Conservation (phyloP, 2,888 invertebrate species). For the Drosophila formosana region DNA sequence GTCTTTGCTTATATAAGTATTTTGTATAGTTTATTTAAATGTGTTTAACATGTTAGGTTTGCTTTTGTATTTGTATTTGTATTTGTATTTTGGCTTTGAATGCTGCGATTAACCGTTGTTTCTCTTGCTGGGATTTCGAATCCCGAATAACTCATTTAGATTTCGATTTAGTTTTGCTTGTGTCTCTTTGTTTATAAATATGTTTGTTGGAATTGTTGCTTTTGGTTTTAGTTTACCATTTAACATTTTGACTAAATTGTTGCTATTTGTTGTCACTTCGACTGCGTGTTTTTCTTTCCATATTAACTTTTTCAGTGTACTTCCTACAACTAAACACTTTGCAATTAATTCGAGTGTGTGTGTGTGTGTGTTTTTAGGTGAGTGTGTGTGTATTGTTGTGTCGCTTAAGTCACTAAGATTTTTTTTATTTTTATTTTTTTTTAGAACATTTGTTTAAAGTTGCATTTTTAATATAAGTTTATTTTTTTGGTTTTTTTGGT, state of each 20-base stretch:
- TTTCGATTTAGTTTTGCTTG: constrained; percentile 26
- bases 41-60: constrained; percentile 56
- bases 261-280: constrained; percentile 57
- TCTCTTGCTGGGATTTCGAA: constrained; percentile 42
- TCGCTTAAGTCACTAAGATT: constrained; percentile 69
- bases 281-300: constrained; percentile 47
- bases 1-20: constrained; percentile 42
- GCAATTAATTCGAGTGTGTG: constrained; percentile 65
- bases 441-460: constrained; percentile 64
- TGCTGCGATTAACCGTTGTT: constrained; percentile 47
- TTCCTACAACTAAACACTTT: constrained; percentile 74
- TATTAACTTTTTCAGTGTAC: constrained; percentile 65
- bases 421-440: constrained; percentile 26
- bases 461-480: constrained; percentile 52
- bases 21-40: constrained; percentile 60
- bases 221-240: constrained; percentile 51
- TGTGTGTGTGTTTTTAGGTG: constrained; percentile 26
- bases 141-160: constrained; percentile 38
- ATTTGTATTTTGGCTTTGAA: constrained; percentile 31
- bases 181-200: constrained; percentile 31
- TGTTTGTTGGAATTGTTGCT: constrained; percentile 41
- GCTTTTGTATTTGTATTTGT: constrained; percentile 27
- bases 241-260: constrained; percentile 75
- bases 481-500: constrained; percentile 27
- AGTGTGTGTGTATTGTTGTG: constrained; percentile 39